Percentiles rank a stretch among this genome's conserved stretches.
Evolutionary conservation across 2,888 invertebrate species (phyloP).

Genomic region (Agrotis exclamationis): DNA sequence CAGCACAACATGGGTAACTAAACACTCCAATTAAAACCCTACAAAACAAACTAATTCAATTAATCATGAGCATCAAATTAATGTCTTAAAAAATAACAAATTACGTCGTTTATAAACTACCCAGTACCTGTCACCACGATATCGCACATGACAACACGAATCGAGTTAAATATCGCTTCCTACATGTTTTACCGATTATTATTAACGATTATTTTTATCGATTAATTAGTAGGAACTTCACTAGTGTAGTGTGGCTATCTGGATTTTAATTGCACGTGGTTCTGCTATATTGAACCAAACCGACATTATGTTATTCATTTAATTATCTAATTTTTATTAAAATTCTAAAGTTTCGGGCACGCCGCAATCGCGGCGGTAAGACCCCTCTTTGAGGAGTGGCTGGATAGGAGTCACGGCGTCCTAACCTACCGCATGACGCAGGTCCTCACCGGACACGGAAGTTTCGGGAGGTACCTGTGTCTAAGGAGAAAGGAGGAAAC

Average conservation of each 20-base stretch:
- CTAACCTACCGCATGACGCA: no score
- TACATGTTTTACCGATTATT: conserved; percentile 47
- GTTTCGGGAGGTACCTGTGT: no score
- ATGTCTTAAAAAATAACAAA: conserved; percentile 44
- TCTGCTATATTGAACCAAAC: background rate
- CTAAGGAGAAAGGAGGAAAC: no score
- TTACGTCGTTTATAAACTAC: conserved; percentile 17
- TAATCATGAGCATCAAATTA: conserved; percentile 23
- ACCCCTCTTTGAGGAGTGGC: no score
- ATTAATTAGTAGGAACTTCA: conserved; percentile 62
- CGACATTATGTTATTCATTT: background rate
- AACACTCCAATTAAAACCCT: conserved; percentile 27
- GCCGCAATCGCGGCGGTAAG: no score
- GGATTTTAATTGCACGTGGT: conserved; percentile 16
- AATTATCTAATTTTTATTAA: no score
- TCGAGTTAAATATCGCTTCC: conserved; percentile 50
- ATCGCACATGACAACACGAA: conserved; percentile 34
- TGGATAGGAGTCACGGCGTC: no score
- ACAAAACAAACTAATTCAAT: conserved; percentile 32
- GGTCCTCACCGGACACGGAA: no score
- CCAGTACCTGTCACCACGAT: conserved; percentile 45
- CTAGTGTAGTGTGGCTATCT: conserved; percentile 35
- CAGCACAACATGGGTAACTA: background rate
- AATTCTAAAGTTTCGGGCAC: no score
- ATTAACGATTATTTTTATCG: conserved; percentile 44